These are phyloP conservation scores for Aradus depressus DNA, from an alignment of 2,888 invertebrate genomes.

Conservation along the genomic window DNA sequence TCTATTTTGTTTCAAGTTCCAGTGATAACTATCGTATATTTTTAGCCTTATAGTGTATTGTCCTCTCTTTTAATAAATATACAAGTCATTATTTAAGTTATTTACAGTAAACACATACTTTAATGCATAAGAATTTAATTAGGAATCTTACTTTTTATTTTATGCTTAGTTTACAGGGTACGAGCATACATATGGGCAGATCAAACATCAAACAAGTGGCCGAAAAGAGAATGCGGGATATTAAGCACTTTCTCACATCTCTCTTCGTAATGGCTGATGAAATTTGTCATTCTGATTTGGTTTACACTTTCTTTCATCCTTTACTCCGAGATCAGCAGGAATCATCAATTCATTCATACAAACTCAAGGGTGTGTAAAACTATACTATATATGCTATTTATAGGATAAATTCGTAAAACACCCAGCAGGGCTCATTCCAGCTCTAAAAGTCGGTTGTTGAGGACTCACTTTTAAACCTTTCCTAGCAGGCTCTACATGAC, in stretches of 20 bases:
- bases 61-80: background rate
- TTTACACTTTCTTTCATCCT: slow-evolving; percentile 98
- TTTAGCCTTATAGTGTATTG: background rate
- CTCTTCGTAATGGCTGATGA: slow-evolving; percentile 82
- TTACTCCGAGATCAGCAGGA: slow-evolving; percentile 87
- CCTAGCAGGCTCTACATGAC: too few relatives aligned
- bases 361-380: slow-evolving; percentile 54
- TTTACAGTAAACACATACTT: background rate
- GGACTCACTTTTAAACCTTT: background rate
- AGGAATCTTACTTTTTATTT: slow-evolving; percentile 15
- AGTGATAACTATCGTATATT: background rate
- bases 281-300: slow-evolving; percentile 89
- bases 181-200: slow-evolving; percentile 71
- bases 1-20: too few relatives aligned
- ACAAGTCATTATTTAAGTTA: background rate
- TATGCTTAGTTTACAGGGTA: slow-evolving; percentile 48
- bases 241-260: slow-evolving; percentile 76
- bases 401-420: background rate
- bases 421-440: background rate
- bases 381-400: background rate
- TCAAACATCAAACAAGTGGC: slow-evolving; percentile 93
- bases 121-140: background rate
- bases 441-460: background rate
- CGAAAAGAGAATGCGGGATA: slow-evolving; percentile 77
- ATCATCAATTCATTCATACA: slow-evolving; percentile 64